phyloP scores from a whole-genome alignment of 2,113 vertebrate species.

The Lophotis ruficrista region DNA sequence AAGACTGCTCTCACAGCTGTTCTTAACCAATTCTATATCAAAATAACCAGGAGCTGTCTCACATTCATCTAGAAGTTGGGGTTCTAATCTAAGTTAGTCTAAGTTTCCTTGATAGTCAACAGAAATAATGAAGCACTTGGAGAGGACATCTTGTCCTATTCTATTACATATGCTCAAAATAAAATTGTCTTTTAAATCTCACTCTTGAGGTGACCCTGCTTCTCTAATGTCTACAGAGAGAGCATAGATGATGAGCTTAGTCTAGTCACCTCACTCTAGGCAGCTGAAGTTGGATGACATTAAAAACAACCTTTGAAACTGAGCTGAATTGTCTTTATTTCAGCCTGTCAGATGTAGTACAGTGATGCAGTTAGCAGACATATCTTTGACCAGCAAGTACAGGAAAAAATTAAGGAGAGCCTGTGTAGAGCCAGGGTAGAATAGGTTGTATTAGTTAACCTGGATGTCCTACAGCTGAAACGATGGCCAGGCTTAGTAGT shows the following conservation, averaged over 20 bases:
- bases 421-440: background rate
- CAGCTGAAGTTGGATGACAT: background rate
- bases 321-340: background rate
- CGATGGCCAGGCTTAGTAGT: background rate
- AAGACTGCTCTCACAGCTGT: constrained; percentile 21
- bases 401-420: background rate
- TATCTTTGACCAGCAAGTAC: background rate
- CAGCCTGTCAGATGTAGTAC: background rate
- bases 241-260: background rate
- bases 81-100: background rate
- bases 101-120: background rate
- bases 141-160: background rate
- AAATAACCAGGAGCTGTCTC: constrained; percentile 50
- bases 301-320: background rate
- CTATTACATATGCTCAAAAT: background rate
- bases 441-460: background rate
- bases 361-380: background rate
- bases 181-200: background rate
- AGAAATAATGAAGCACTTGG: background rate
- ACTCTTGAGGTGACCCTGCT: background rate
- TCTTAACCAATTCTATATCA: constrained; percentile 38
- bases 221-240: background rate
- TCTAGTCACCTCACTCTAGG: background rate
- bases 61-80: background rate
- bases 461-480: background rate